A percentile compares a stretch with the other conserved stretches of the same genome.
Evolutionary conservation across 1,140 invertebrate species (phyloP).

Genomic region (Calycopis cecrops): DNA sequence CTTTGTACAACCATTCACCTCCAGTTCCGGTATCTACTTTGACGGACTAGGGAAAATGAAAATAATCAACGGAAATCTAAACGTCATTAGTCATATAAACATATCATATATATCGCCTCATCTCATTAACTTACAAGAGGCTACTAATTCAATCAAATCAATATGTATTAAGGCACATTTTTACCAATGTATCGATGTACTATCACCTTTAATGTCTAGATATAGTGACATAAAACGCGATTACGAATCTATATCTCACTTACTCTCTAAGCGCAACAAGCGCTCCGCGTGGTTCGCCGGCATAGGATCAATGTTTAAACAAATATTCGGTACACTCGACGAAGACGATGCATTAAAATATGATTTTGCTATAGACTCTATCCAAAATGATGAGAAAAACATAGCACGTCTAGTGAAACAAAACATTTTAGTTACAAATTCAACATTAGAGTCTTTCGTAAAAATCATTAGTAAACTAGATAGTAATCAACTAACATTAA

Average conservation of each 20-base stretch:
- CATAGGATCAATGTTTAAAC: not conserved
- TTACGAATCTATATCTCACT: too few species aligned
- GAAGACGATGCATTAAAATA: not conserved
- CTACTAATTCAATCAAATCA: not conserved
- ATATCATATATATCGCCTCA: not conserved
- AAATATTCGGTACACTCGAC: not conserved
- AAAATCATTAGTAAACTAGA: too few species aligned
- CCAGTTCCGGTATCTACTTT: not conserved
- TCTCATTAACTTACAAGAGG: not conserved
- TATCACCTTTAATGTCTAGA: not conserved
- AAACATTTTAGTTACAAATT: too few species aligned
- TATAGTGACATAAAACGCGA: conserved; percentile 6
- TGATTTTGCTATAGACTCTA: too few species aligned
- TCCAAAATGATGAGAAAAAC: too few species aligned
- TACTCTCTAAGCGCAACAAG: not conserved
- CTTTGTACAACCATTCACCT: not conserved
- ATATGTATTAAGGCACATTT: not conserved
- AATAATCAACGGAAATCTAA: not conserved
- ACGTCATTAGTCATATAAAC: not conserved
- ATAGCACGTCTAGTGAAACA: too few species aligned
- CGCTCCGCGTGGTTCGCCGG: not conserved
- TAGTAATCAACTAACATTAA: too few species aligned
- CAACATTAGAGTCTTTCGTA: too few species aligned
- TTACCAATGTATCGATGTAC: too few species aligned
- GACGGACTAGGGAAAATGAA: conserved; percentile 1